Base-by-base conservation (phyloP, 2,797 vertebrate genomes). In the Tadarida brasiliensis region DNA sequence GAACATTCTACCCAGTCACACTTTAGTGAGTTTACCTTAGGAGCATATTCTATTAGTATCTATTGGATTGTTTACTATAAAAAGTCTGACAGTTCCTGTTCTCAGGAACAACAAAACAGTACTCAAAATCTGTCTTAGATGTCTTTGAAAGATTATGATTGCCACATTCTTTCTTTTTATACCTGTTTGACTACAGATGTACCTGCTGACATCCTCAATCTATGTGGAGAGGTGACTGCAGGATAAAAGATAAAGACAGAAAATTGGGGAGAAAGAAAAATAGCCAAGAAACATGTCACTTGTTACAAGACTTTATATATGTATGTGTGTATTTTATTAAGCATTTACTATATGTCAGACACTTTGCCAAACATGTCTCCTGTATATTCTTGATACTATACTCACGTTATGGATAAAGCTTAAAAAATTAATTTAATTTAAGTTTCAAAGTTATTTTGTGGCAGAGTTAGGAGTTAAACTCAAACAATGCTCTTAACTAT, bases 181-280 rank as follows among this genome's bases (percentile, higher is more conserved):
- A 51, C 28, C 20, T 86, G 26, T 26, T 1, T 86, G 30, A 87
- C 26, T 61, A 78, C 4, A 54, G 16, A 54, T 54, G 28, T 56
- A 11, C 28, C 51, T 77, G 19, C 15, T 63, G n/a, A 94, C 9
- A 83, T 47, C 16, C 15, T 39, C 80, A 39, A 11, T 89, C 8
- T 90, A 26, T 2, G 14, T 2, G 20, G 54, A 68, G 51, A 93
- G 12, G 11, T 70, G 19, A 86, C 26, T 35, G 11, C 0, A 76
- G 57, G 26, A 57, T 49, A n/a, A 82, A 82, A 90, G 28, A 86
- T 57, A 89, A 57, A 91, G 26, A 86, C 39, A 93, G 61, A 94
- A 94, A 68, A 83, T 0, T 91, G 28, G 49, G 39, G 57, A 49
- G 61, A 54, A 84, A 84, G 78, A 95, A 85, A 92, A 87, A 73